These are phyloP conservation scores for Aphis gossypii DNA, from an alignment of 1,140 invertebrate species.

Conservation along the genomic window DNA sequence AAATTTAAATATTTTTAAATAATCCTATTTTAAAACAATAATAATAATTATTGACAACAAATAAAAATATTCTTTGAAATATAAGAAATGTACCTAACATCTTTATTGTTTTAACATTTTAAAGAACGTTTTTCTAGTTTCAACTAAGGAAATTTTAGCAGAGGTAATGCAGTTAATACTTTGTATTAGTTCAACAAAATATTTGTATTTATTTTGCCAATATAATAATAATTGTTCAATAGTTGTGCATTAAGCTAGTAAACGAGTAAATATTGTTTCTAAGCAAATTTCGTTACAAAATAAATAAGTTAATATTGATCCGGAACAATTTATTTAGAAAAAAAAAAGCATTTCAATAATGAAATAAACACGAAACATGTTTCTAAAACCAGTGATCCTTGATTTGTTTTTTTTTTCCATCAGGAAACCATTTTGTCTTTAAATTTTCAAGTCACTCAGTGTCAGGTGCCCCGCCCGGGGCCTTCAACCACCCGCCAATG, in stretches of 20 bases:
- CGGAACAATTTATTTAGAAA: constrained; percentile 1
- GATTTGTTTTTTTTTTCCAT: not conserved
- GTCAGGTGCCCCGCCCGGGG: not conserved
- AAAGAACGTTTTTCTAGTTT: not conserved
- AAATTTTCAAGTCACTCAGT: not conserved
- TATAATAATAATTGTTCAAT: not conserved
- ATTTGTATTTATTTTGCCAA: no score
- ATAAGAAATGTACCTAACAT: not conserved
- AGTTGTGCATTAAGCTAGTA: not conserved
- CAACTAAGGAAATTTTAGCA: not conserved
- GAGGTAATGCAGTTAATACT: not conserved
- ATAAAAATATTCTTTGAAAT: not conserved
- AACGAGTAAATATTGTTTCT: not conserved
- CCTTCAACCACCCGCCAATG: not conserved
- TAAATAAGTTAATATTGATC: not conserved
- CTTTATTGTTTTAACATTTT: not conserved
- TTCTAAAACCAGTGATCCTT: not conserved
- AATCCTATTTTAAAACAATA: not conserved
- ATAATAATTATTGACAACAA: not conserved
- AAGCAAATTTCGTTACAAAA: not conserved
- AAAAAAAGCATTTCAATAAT: not conserved
- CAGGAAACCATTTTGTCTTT: constrained; percentile 26
- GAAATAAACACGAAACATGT: not conserved
- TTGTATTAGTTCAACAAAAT: not conserved
- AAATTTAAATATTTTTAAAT: not conserved